phyloP scores from a whole-genome alignment of 2,797 vertebrate genomes.

The Lycodopsis pacificus region DNA sequence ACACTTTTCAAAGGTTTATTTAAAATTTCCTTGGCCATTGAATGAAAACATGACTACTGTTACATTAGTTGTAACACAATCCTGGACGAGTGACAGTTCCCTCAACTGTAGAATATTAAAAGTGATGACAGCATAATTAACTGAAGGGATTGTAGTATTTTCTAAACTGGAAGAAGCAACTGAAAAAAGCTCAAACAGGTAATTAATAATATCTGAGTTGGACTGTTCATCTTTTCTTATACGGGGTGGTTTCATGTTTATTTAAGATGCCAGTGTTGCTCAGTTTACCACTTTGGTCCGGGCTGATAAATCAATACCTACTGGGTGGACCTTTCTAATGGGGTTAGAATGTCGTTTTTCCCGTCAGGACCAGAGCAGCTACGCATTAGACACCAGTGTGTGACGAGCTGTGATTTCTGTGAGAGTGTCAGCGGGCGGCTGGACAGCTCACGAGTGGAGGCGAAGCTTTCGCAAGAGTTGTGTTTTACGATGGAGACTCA shows the following conservation, averaged over 20 bases:
- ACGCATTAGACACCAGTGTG: constrained; percentile 3
- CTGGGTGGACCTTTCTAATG: neutral
- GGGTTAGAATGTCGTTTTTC: neutral
- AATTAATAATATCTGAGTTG: neutral
- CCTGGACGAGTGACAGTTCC: too few species aligned
- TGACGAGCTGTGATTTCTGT: constrained; percentile 11
- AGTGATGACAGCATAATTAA: neutral
- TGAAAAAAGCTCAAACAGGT: neutral
- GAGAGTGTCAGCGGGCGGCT: neutral
- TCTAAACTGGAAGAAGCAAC: neutral
- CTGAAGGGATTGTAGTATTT: neutral
- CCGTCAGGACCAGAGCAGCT: constrained; percentile 8
- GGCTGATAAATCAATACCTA: neutral
- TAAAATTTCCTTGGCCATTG: neutral
- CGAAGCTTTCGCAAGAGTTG: constrained; percentile 17
- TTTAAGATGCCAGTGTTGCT: neutral
- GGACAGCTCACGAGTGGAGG: constrained; percentile 2
- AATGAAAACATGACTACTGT: neutral
- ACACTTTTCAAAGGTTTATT: neutral
- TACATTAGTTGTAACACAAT: neutral
- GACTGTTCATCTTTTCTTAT: neutral
- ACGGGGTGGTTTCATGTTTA: neutral
- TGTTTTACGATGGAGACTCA: constrained; percentile 39
- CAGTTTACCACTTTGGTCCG: neutral
- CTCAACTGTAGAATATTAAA: neutral